Base-by-base conservation (phyloP, 2,888 invertebrate genomes). In the Chesias legatella region DNA sequence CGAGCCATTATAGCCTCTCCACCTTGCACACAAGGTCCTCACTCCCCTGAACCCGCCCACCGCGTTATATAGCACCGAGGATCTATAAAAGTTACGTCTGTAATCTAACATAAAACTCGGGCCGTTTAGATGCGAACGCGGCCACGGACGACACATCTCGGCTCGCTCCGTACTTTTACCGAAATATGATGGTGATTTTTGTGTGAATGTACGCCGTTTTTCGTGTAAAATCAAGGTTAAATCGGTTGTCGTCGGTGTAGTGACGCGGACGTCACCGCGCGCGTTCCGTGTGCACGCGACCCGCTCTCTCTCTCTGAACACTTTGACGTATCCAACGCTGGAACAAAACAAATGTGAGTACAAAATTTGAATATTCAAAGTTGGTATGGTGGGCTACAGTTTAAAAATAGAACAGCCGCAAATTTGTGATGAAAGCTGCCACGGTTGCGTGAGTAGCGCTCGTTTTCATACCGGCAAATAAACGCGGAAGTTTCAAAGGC, bases 21-120 rank as follows among this genome's bases (percentile, higher is more conserved):
- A 51, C 51, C 63, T 52, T 66, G 58, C 56, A 56, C 64, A 58
- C 67, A 86, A 77, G 69, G 79, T 69, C 73, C 67, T 82, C 62
- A 73, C 70, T 85, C 71, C 78, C 72, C 66, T 74, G 74, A 67
- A 73, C 70, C 66, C 75, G 72, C 75, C 81, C 81, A 80, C 83
- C 84, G 80, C 85, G 88, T 86, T 88, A 88, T 88, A 88, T 88
- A 88, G 88, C 86, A 86, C 86, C 84, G 86, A 88, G 86, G 88
- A 88, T 88, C 88, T 88, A 88, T 88, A 88, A 88, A 88, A 88
- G 86, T 88, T 86, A 88, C 86, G 88, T 88, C 86, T 88, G 88
- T 88, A 88, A 88, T 88, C 88, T 88, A 86, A 88, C 88, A 88
- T 88, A 88, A 88, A 88, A 88, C 85, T 86, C 86, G 83, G 86